These are phyloP conservation scores for Cliona cf. orientalis DNA, from an alignment of 37 sponge, comb jelly and placozoan genomes.

Conservation along the genomic window DNA sequence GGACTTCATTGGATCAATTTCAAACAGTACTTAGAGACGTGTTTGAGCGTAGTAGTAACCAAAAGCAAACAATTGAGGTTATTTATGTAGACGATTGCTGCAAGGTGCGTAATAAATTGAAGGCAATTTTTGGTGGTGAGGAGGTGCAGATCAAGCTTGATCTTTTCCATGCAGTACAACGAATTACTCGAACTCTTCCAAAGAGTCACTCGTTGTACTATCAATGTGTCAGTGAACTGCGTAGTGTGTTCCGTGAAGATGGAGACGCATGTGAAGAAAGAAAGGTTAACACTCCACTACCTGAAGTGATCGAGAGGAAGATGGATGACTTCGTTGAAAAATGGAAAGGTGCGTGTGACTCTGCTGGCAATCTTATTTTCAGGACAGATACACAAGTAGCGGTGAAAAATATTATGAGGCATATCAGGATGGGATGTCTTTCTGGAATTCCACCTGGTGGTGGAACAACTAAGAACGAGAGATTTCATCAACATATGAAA, in stretches of 20 bases:
- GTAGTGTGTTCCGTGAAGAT: neutral
- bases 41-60: neutral
- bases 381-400: neutral
- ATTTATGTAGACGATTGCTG: conserved; percentile 33
- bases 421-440: conserved; percentile 29
- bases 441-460: conserved; percentile 34
- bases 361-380: neutral
- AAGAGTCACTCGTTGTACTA: neutral
- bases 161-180: neutral
- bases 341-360: neutral
- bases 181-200: neutral
- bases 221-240: neutral
- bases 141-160: neutral
- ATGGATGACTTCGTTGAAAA: neutral
- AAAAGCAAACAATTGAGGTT: neutral
- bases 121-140: neutral
- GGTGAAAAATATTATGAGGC: conserved; percentile 15
- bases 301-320: neutral
- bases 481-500: conserved; percentile 8
- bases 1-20: neutral
- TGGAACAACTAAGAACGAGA: conserved; percentile 13
- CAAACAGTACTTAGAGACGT: neutral
- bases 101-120: neutral
- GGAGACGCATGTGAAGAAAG: neutral
- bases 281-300: neutral